Conservation (phyloP, 2,888 invertebrate genomes). For the Leucophora obtusa region DNA sequence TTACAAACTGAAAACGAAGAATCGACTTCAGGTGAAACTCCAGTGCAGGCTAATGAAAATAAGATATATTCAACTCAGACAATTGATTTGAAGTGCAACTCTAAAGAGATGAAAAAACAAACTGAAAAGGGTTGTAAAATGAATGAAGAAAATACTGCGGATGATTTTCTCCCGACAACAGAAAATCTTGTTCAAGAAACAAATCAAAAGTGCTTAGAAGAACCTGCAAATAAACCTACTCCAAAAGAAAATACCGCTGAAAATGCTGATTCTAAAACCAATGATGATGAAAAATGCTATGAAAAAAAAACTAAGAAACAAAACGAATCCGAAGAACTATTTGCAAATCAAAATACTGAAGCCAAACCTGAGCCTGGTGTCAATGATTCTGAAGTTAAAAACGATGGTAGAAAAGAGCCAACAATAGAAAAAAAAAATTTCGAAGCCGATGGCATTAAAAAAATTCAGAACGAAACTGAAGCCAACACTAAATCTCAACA, state of each 20-base stretch:
- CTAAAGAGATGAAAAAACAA: background rate
- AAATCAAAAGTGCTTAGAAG: constrained; percentile 11
- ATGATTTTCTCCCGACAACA: background rate
- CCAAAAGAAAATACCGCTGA: background rate
- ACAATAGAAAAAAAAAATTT: constrained; percentile 46
- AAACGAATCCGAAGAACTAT: background rate
- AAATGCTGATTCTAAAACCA: constrained; percentile 17
- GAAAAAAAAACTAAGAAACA: constrained; percentile 62
- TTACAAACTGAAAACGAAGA: background rate
- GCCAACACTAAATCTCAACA: background rate
- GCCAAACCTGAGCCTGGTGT: background rate
- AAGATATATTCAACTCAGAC: background rate
- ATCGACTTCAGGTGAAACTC: background rate
- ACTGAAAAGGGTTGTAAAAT: background rate
- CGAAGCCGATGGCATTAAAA: background rate
- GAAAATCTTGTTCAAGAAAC: constrained; percentile 19
- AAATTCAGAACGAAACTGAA: background rate
- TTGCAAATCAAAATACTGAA: background rate
- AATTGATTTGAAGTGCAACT: background rate
- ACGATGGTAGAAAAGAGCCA: constrained; percentile 53
- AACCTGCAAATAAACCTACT: background rate
- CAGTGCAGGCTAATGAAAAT: background rate
- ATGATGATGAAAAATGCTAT: background rate
- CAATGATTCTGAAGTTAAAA: background rate
- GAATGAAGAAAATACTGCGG: constrained; percentile 61